These are phyloP conservation scores for Gastrophysa polygoni DNA, from an alignment of 2,888 invertebrate genomes.

Conservation along the genomic window DNA sequence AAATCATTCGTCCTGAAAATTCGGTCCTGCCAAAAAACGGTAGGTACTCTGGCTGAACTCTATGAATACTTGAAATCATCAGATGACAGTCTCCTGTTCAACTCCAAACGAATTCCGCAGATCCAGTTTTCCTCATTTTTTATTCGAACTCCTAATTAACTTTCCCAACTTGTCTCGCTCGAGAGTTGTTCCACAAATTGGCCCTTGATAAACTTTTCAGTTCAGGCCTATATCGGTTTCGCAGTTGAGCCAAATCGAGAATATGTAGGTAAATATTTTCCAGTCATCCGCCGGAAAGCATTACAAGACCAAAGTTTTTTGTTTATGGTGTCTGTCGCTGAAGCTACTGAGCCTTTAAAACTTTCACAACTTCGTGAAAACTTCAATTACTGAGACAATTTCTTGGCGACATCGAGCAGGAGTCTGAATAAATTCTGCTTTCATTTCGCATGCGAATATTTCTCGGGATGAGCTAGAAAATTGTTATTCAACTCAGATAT, in stretches of 20 bases:
- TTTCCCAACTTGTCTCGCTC: slow-evolving; percentile 24
- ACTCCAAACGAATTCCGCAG: not conserved
- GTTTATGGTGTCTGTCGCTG: slow-evolving; percentile 35
- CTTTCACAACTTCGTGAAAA: slow-evolving; percentile 34
- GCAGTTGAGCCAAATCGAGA: slow-evolving; percentile 26
- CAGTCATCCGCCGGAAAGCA: slow-evolving; percentile 36
- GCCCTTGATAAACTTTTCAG: slow-evolving; percentile 28
- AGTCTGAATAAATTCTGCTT: slow-evolving; percentile 32
- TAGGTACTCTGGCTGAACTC: too few species aligned
- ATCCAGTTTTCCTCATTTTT: slow-evolving; percentile 13
- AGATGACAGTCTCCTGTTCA: not conserved
- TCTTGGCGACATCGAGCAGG: slow-evolving; percentile 25
- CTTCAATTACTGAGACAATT: slow-evolving; percentile 41
- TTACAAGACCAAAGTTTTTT: slow-evolving; percentile 37
- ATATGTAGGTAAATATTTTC: slow-evolving; percentile 34
- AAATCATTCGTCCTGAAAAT: not conserved
- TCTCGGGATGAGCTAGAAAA: slow-evolving; percentile 7
- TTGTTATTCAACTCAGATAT: not conserved
- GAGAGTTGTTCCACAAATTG: slow-evolving; percentile 27
- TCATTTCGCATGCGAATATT: slow-evolving; percentile 28
- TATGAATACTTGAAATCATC: not conserved
- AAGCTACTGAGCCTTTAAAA: slow-evolving; percentile 36
- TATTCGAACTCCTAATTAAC: slow-evolving; percentile 29
- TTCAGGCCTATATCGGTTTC: slow-evolving; percentile 26
- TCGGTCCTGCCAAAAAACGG: too few species aligned